Conservation (phyloP, 2,888 invertebrate species). For the Drosophila limbata region DNA sequence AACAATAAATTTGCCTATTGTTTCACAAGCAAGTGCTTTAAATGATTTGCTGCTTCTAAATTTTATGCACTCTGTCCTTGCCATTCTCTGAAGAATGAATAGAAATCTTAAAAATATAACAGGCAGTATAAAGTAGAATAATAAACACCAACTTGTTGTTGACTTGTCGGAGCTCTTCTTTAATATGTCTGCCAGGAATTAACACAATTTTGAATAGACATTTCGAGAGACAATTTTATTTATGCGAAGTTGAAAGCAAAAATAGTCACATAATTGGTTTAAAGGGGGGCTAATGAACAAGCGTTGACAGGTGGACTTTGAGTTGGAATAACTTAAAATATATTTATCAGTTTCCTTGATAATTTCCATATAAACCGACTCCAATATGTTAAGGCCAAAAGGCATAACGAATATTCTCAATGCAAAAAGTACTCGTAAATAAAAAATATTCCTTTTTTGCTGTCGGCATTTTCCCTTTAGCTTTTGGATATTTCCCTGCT, state of each 20-base stretch:
- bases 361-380: background rate
- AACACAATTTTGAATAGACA: background rate
- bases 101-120: background rate
- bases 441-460: conserved; percentile 39
- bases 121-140: background rate
- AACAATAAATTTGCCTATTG: conserved; percentile 8
- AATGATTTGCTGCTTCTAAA: conserved; percentile 42
- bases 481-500: conserved; percentile 14
- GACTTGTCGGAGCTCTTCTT: conserved; percentile 5
- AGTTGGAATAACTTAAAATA: background rate
- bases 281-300: background rate
- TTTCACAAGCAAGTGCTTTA: conserved; percentile 31
- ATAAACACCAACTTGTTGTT: conserved; percentile 4
- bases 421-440: conserved; percentile 40
- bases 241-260: background rate
- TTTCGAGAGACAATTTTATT: background rate
- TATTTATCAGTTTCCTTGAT: conserved; percentile 4
- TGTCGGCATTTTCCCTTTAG: conserved; percentile 16
- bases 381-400: conserved; percentile 9
- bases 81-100: background rate
- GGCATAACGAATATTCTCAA: conserved; percentile 32
- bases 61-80: conserved; percentile 4
- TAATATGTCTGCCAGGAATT: conserved; percentile 13
- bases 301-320: background rate
- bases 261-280: background rate